phyloP scores from a whole-genome alignment of 64 coral and sea anemone species.

The Porites lutea region DNA sequence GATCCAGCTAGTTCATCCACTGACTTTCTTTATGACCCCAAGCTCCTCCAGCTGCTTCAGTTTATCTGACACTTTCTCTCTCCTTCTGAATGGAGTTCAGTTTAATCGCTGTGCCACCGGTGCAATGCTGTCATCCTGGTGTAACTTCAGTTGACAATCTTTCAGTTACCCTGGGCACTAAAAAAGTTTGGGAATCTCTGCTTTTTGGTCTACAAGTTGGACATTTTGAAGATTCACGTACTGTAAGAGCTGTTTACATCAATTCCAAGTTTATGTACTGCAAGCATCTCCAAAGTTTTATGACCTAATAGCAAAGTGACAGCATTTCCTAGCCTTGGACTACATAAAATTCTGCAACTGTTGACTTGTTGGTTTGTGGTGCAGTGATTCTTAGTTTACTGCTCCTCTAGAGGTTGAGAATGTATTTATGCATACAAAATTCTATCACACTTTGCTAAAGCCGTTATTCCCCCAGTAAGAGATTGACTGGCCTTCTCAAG shows the following conservation, averaged over 20 bases:
- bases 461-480: not conserved
- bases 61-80: slow-evolving; percentile 5
- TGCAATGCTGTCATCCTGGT: not conserved
- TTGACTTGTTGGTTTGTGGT: slow-evolving; percentile 1
- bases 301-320: slow-evolving; percentile 32
- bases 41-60: slow-evolving; percentile 41
- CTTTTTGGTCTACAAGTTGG: not conserved
- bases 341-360: slow-evolving; percentile 36
- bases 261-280: slow-evolving; percentile 10
- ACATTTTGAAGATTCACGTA: not conserved
- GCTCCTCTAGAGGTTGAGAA: not conserved
- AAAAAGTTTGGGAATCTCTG: slow-evolving; percentile 44
- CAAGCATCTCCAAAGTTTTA: slow-evolving; percentile 2
- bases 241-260: not conserved
- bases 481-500: slow-evolving; percentile 8
- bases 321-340: slow-evolving; percentile 18
- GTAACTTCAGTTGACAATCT: slow-evolving; percentile 45
- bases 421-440: slow-evolving; percentile 33
- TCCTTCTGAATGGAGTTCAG: slow-evolving; percentile 37
- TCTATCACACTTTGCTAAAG: not conserved
- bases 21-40: slow-evolving; percentile 17
- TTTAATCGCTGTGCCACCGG: not conserved
- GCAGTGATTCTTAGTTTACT: slow-evolving; percentile 22
- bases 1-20: slow-evolving; percentile 10
- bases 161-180: slow-evolving; percentile 42